Evolutionary conservation across 2,888 invertebrate species (phyloP).

Genomic region (Ennomos erosarius): DNA sequence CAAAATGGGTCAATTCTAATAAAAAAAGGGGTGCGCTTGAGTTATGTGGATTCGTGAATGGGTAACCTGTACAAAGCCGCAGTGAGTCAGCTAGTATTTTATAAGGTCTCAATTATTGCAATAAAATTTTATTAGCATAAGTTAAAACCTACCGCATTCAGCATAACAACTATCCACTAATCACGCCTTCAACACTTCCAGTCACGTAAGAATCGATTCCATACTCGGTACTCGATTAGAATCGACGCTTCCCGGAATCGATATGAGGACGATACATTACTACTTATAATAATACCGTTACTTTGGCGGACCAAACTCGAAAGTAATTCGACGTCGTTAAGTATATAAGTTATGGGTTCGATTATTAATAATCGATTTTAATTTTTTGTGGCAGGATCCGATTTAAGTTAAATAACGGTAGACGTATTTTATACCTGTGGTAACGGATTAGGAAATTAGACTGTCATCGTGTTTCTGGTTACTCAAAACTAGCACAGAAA

Average conservation of each 20-base stretch:
- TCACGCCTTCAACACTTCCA: conserved; percentile 32
- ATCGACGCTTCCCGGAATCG: conserved; percentile 44
- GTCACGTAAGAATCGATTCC: conserved; percentile 40
- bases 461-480: too few species aligned
- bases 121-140: too few species aligned
- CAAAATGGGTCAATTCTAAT: too few species aligned
- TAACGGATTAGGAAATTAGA: too few species aligned
- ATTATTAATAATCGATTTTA: conserved; percentile 18
- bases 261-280: conserved; percentile 38
- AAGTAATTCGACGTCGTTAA: conserved; percentile 32
- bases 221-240: conserved; percentile 42
- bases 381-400: conserved; percentile 6
- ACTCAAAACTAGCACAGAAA: too few species aligned
- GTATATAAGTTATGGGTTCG: conserved; percentile 32
- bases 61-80: too few species aligned
- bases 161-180: conserved; percentile 30
- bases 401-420: too few species aligned
- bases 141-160: conserved; percentile 12
- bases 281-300: conserved; percentile 39
- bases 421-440: too few species aligned
- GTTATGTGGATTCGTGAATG: too few species aligned
- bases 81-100: not conserved
- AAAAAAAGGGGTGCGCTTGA: too few species aligned
- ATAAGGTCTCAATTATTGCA: too few species aligned
- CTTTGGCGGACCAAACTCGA: conserved; percentile 33